Evolutionary conservation across 1,140 invertebrate species (phyloP), one percentile per base, ranked within the genome.

Genomic region (Alviniconcha marisindica): DNA sequence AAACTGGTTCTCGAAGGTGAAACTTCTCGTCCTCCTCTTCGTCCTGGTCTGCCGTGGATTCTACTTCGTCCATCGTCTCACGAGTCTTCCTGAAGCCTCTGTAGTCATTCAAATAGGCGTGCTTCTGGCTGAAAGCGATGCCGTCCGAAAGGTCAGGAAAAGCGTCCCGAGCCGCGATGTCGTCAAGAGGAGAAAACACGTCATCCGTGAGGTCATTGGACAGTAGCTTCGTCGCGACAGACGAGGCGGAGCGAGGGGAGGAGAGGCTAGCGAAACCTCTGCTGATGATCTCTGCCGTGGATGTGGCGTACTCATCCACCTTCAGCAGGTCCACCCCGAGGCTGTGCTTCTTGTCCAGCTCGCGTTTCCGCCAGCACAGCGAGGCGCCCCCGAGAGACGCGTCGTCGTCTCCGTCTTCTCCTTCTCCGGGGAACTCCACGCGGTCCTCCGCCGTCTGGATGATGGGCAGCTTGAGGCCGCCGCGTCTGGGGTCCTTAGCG

Each of bases 231-330:
- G 7, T 40, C 36, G 69, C 31, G 2, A 51, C 2, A 31, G 40
- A 51, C 42, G 73, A 76, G 14, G 7, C 42, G 7, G 73, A 51
- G 28, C 73, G 73, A 10, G 73, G 73, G 31, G 73, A 51, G 73
- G 73, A 76, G 40, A 76, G 42, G 21, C 42, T 76, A 24, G 51
- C 36, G 73, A 51, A 76, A 10, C 73, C 73, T 33, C 51, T 76
- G 18, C 73, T 76, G 24, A 76, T 2, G 40, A 76, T 48, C 69
- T 76, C 73, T 51, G 73, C 44, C 40, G 73, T 76, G 24, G 44
- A 51, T 40, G 24, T 76, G 7, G 73, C 73, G 73, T 51, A 54
- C 0, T 76, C 73, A 12, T 76, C 42, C 42, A 71, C 69, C 15
- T 10, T 38, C 10, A 71, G 69, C 7, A 33, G 4, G 21, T 71